Conservation (phyloP, 2,888 invertebrate genomes). For the Atrina japonica region DNA sequence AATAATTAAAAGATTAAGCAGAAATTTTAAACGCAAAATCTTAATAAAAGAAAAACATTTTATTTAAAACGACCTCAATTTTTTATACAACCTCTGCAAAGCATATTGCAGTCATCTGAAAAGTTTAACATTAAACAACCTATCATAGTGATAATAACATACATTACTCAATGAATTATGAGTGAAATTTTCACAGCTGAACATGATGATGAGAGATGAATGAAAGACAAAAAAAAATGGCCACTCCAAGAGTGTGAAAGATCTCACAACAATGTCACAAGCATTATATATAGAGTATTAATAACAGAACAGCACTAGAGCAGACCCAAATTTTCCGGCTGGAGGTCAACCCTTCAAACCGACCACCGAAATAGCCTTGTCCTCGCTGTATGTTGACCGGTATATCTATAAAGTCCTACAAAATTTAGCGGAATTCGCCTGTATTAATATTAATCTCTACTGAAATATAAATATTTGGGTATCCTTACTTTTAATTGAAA, state of each 20-base stretch:
- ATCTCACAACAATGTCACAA: not conserved
- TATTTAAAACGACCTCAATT: too few species aligned
- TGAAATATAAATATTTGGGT: too few species aligned
- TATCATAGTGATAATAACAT: too few species aligned
- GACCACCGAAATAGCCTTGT: slow-evolving; percentile 43
- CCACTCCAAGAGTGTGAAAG: not conserved
- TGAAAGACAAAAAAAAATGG: not conserved
- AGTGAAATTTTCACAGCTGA: too few species aligned
- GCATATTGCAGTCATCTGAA: too few species aligned
- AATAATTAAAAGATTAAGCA: too few species aligned
- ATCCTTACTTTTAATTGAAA: too few species aligned
- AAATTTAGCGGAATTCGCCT: slow-evolving; percentile 17
- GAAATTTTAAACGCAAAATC: too few species aligned
- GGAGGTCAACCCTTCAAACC: slow-evolving; percentile 41
- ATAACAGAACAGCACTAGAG: slow-evolving; percentile 9
- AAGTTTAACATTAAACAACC: too few species aligned
- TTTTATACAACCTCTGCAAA: not conserved
- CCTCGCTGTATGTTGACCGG: slow-evolving; percentile 48
- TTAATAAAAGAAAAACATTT: too few species aligned
- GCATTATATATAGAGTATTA: slow-evolving; percentile 2
- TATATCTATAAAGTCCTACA: slow-evolving; percentile 47
- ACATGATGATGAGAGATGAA: not conserved
- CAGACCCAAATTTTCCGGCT: slow-evolving; percentile 45
- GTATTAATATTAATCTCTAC: too few species aligned
- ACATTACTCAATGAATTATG: too few species aligned